Conservation (phyloP, 2,797 vertebrate genomes). For the Rhinella marina region DNA sequence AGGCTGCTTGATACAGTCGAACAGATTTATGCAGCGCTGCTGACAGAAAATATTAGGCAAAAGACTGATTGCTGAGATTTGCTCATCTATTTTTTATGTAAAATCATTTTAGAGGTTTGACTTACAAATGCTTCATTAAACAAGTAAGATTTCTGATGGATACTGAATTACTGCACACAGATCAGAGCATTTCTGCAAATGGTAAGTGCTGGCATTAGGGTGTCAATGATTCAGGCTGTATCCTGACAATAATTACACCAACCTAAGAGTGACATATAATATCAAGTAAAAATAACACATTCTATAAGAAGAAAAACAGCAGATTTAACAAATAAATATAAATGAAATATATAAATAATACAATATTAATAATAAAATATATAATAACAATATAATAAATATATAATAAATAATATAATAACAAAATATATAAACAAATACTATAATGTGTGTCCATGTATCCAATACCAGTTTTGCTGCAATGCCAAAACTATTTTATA, state of each 20-base stretch:
- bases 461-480: too few species aligned
- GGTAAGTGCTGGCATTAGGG: neutral
- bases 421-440: too few species aligned
- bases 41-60: slow-evolving; percentile 50
- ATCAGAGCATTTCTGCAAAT: neutral
- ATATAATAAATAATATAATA: too few species aligned
- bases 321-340: neutral
- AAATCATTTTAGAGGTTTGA: slow-evolving; percentile 36
- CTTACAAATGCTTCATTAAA: slow-evolving; percentile 40
- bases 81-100: slow-evolving; percentile 10
- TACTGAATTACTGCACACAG: neutral
- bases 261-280: neutral
- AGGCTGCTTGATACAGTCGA: slow-evolving; percentile 34
- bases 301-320: neutral
- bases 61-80: slow-evolving; percentile 40
- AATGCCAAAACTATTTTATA: too few species aligned
- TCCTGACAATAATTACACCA: neutral
- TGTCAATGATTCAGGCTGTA: neutral
- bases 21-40: slow-evolving; percentile 43
- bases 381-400: too few species aligned
- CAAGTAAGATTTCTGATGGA: neutral
- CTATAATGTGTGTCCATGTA: too few species aligned
- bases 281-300: neutral
- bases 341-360: too few species aligned
- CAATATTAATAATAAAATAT: too few species aligned